These are phyloP conservation scores for Dorcus hopei DNA, from an alignment of 2,888 invertebrate genomes.

Conservation along the genomic window DNA sequence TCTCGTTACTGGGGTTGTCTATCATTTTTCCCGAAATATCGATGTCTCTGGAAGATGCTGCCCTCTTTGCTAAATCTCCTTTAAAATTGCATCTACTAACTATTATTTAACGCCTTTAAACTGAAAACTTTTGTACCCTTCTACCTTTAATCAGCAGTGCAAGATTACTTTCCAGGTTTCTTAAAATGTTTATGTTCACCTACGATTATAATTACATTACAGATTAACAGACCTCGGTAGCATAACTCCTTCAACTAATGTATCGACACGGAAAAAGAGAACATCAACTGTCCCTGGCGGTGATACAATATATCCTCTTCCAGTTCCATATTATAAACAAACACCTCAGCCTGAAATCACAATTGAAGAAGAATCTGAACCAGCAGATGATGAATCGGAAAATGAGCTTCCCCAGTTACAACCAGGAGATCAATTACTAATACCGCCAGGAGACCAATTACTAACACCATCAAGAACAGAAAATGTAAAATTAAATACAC, in stretches of 20 bases:
- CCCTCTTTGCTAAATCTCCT: too few species aligned
- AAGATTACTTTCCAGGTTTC: too few species aligned
- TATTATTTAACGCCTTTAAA: too few species aligned
- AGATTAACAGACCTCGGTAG: conserved; percentile 78
- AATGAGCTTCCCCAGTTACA: conserved; percentile 55
- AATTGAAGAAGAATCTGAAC: conserved; percentile 28
- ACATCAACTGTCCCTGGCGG: conserved; percentile 58
- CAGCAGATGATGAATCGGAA: conserved; percentile 31
- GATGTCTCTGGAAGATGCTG: too few species aligned
- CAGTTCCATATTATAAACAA: conserved; percentile 38
- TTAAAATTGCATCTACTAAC: too few species aligned
- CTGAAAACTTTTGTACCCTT: too few species aligned
- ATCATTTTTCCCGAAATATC: too few species aligned
- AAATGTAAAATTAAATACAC: conserved; percentile 59
- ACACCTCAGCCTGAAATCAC: conserved; percentile 35
- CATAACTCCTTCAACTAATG: conserved; percentile 51
- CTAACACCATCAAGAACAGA: conserved; percentile 33
- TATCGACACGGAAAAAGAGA: conserved; percentile 54
- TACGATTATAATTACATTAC: conserved; percentile 22
- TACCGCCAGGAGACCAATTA: conserved; percentile 42
- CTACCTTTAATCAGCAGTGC: too few species aligned
- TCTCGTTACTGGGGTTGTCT: too few species aligned
- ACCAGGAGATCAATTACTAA: conserved; percentile 63
- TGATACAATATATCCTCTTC: conserved; percentile 43
- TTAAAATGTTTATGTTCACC: not conserved